A percentile compares a stretch with the other conserved stretches of the same genome.
phyloP scores from a whole-genome alignment of 2,888 invertebrate genomes.

The Cryptocheilus praepositus region DNA sequence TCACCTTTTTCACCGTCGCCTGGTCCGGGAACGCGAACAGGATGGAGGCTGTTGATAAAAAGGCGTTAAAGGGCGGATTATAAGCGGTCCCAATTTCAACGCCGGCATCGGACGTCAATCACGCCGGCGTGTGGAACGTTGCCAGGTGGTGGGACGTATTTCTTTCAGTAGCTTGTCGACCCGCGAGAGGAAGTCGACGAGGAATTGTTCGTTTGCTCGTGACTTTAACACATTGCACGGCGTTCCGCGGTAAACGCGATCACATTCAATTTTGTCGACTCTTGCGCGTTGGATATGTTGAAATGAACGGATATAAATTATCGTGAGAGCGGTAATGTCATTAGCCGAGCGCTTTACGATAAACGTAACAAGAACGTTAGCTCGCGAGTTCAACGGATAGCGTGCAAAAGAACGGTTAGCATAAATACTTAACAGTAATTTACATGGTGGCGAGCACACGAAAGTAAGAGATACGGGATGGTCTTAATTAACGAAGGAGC shows the following conservation, averaged over 20 bases:
- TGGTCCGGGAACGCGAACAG: constrained; percentile 99
- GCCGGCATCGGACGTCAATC: no score
- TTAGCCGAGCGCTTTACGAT: no score
- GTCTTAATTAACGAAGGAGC: constrained; percentile 42
- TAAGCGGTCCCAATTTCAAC: constrained; percentile 19
- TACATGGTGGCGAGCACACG: constrained; percentile 33
- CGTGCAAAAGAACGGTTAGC: constrained; percentile 49
- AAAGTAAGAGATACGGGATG: constrained; percentile 30
- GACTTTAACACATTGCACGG: no score
- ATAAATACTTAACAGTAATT: constrained; percentile 54
- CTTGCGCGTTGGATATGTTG: no score
- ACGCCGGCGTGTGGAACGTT: no score
- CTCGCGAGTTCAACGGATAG: constrained; percentile 46
- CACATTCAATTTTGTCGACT: no score
- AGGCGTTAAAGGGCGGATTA: constrained; percentile 59
- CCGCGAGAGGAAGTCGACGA: no score
- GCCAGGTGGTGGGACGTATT: constrained; percentile 31
- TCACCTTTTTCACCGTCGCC: constrained; percentile 97
- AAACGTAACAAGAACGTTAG: constrained; percentile 7
- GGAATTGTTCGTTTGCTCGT: no score
- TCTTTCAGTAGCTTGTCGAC: constrained; percentile 16
- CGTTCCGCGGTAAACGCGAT: no score
- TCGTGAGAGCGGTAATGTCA: no score
- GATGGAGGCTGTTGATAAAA: constrained; percentile 89
- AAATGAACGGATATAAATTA: no score